Conservation (phyloP, 2,113 vertebrate species). For the Anguilla japonica region DNA sequence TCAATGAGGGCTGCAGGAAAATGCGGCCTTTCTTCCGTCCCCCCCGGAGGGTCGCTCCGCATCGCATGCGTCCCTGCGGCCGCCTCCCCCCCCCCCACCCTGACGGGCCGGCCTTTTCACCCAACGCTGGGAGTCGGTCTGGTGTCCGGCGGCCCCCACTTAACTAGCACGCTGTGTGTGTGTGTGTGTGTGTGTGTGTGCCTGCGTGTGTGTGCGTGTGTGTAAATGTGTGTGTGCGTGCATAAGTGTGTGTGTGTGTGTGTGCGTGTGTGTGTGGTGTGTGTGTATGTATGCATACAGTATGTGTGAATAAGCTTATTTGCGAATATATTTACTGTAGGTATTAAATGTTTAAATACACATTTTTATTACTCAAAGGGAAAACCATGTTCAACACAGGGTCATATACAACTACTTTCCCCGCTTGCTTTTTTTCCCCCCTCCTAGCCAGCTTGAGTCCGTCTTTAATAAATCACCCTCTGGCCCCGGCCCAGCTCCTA, state of each 20-base stretch:
- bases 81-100: conserved; percentile 64
- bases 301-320: not conserved
- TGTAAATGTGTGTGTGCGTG: not conserved
- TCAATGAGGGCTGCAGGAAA: conserved; percentile 65
- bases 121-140: conserved; percentile 63
- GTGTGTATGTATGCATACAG: conserved; percentile 10
- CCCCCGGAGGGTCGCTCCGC: conserved; percentile 52
- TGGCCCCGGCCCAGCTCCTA: conserved; percentile 59
- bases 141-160: conserved; percentile 56
- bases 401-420: conserved; percentile 63
- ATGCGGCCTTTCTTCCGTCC: conserved; percentile 61
- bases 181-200: conserved; percentile 25
- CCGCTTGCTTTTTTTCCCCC: conserved; percentile 44
- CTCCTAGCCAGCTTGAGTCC: conserved; percentile 61
- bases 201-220: not conserved
- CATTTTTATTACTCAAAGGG: conserved; percentile 36
- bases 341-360: not conserved
- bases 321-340: not conserved
- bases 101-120: conserved; percentile 67
- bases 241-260: not conserved
- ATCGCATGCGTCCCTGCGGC: conserved; percentile 55
- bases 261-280: not conserved
- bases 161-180: conserved; percentile 46
- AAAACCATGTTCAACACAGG: conserved; percentile 54
- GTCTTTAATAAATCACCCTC: conserved; percentile 63